These are phyloP conservation scores for Tipula unca DNA, from an alignment of 2,888 invertebrate species.

Conservation along the genomic window DNA sequence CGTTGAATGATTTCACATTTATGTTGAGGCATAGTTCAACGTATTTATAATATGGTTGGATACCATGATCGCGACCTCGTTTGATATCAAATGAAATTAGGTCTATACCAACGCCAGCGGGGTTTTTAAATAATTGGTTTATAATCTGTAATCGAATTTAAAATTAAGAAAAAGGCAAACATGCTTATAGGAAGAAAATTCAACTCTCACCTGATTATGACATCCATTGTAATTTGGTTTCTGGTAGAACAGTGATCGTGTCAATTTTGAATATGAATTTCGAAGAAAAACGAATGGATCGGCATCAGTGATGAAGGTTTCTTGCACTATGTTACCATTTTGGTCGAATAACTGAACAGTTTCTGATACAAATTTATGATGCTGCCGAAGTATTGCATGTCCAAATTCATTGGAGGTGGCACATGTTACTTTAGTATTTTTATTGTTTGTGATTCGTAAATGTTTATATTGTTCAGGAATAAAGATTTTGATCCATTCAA, in stretches of 20 bases:
- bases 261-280: not conserved
- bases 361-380: slow-evolving; percentile 20
- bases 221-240: slow-evolving; percentile 21
- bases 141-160: too few species aligned
- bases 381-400: not conserved
- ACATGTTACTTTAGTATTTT: not conserved
- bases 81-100: slow-evolving; percentile 62
- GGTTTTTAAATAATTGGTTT: not conserved
- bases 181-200: not conserved
- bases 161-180: too few species aligned
- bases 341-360: too few species aligned
- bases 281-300: not conserved
- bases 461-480: too few species aligned
- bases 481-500: not conserved
- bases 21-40: slow-evolving; percentile 22
- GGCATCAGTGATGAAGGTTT: not conserved
- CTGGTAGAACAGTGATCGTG: not conserved
- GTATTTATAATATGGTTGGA: slow-evolving; percentile 62
- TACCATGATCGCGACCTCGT: slow-evolving; percentile 62
- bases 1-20: too few species aligned
- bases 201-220: not conserved
- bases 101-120: slow-evolving; percentile 47
- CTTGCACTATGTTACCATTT: too few species aligned
- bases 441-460: too few species aligned
- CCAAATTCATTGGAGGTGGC: not conserved